Percentiles rank a stretch among this genome's conserved stretches.
Evolutionary conservation across 30 jellyfish, hydroid and myxozoan species (phyloP).

Genomic region (Mastigias papua): DNA sequence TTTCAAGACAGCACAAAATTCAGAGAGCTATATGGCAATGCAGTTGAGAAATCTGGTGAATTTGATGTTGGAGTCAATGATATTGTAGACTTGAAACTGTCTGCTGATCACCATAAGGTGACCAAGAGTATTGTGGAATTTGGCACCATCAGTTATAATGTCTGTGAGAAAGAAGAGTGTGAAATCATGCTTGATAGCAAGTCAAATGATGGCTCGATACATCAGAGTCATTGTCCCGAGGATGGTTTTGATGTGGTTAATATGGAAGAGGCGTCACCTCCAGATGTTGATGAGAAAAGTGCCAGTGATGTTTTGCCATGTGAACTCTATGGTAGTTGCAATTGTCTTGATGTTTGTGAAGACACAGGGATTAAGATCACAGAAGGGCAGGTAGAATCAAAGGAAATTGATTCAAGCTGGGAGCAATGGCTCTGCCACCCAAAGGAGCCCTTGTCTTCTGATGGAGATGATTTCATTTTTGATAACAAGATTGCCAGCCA

Average conservation of each 20-base stretch:
- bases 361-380: slow-evolving; percentile 5
- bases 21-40: slow-evolving; percentile 28
- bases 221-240: not conserved
- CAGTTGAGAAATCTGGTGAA: slow-evolving; percentile 8
- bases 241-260: not conserved
- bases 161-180: not conserved
- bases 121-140: not conserved
- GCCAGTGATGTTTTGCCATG: not conserved
- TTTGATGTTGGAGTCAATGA: not conserved
- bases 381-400: not conserved
- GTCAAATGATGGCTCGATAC: not conserved
- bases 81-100: not conserved
- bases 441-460: not conserved
- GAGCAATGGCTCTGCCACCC: slow-evolving; percentile 38
- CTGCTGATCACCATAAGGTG: not conserved
- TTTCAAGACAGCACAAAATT: not conserved
- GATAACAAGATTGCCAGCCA: slow-evolving; percentile 27
- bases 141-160: slow-evolving; percentile 16
- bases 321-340: slow-evolving; percentile 41
- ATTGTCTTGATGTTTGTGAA: slow-evolving; percentile 52
- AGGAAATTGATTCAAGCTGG: not conserved
- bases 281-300: not conserved
- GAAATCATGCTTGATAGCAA: not conserved
- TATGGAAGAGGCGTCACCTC: not conserved
- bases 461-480: not conserved